A percentile compares a stretch with the other conserved stretches of the same genome.
Evolutionary conservation across 2,113 vertebrate species (phyloP).

Genomic region (Emydura subglobosa): DNA sequence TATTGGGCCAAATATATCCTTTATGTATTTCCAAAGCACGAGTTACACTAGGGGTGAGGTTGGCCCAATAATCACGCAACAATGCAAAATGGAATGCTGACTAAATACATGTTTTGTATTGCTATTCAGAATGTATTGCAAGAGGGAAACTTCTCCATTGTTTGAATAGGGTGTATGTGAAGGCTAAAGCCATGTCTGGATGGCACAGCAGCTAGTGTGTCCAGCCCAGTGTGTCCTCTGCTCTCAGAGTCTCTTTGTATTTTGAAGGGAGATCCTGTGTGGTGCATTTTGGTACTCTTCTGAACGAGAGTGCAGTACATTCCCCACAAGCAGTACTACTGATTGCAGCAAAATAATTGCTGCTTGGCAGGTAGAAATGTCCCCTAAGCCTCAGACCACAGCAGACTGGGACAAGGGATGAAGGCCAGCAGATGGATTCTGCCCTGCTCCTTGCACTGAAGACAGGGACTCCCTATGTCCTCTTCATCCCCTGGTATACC

Average conservation of each 20-base stretch:
- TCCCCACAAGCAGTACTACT: neutral
- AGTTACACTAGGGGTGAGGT: neutral
- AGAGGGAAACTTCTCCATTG: neutral
- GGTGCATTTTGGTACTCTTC: neutral
- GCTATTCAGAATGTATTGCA: neutral
- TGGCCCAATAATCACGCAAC: neutral
- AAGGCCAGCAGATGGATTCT: neutral
- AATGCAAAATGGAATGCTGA: conserved; percentile 15
- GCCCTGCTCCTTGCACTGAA: neutral
- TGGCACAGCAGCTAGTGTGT: neutral
- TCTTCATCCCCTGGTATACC: neutral
- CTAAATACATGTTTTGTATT: neutral
- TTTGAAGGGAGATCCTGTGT: neutral
- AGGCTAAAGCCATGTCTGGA: neutral
- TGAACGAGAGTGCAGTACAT: neutral
- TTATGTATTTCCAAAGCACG: neutral
- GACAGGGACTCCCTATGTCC: neutral
- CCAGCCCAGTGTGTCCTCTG: neutral
- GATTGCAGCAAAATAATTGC: neutral
- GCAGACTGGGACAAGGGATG: neutral
- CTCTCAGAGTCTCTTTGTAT: neutral
- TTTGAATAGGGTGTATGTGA: neutral
- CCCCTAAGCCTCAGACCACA: neutral
- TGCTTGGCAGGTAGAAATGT: neutral
- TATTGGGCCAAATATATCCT: conserved; percentile 36